Conservation (phyloP, 2,797 vertebrate genomes). For the Furcifer pardalis region DNA sequence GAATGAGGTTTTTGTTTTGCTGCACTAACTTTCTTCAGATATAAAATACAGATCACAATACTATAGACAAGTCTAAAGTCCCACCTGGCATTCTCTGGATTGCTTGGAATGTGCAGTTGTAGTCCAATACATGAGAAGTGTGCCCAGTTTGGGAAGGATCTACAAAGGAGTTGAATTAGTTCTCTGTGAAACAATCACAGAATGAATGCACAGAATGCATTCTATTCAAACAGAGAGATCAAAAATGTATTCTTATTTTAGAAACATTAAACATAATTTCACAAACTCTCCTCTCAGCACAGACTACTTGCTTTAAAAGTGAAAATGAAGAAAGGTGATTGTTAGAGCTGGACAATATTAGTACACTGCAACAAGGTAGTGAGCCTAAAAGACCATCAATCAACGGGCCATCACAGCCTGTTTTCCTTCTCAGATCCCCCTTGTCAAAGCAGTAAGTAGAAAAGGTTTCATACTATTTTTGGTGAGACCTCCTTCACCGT, state of each 20-base stretch:
- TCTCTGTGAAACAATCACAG: neutral
- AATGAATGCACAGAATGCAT: neutral
- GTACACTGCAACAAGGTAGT: too few species aligned
- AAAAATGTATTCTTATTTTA: neutral
- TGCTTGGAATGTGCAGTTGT: too few species aligned
- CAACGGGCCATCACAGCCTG: too few species aligned
- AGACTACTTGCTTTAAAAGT: neutral
- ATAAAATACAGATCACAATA: neutral
- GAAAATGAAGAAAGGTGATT: neutral
- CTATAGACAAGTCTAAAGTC: neutral
- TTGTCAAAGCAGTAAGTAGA: too few species aligned
- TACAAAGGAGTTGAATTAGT: neutral
- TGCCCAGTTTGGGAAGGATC: too few species aligned
- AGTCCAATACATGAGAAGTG: too few species aligned
- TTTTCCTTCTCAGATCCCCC: neutral
- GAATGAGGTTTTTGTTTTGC: neutral
- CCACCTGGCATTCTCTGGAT: too few species aligned
- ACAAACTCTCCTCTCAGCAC: neutral
- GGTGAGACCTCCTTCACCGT: neutral
- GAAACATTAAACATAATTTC: neutral
- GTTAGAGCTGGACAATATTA: too few species aligned
- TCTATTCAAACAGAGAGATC: neutral
- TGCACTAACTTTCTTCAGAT: neutral
- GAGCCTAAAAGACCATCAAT: too few species aligned
- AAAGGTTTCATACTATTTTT: neutral